Evolutionary conservation across 2,797 vertebrate species (phyloP).

Genomic region (Macropodus opercularis): DNA sequence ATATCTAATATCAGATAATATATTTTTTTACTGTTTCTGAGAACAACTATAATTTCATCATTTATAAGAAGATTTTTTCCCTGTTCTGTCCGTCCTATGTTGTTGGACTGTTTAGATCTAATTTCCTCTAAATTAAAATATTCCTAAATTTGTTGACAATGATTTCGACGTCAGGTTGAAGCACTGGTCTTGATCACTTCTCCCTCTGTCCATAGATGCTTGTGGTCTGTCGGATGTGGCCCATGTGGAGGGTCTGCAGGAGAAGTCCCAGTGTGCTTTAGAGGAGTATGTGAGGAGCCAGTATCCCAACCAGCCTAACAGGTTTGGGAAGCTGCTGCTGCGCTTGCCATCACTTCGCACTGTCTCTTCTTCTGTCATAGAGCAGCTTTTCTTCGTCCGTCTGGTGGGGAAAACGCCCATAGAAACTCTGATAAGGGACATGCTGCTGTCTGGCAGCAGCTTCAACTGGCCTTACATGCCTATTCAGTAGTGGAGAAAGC

Average conservation of each 20-base stretch:
- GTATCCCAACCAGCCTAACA: conserved; percentile 96
- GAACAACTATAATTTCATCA: not conserved
- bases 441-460: conserved; percentile 98
- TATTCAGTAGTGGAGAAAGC: conserved; percentile 86
- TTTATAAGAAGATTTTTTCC: not conserved
- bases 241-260: conserved; percentile 96
- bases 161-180: not conserved
- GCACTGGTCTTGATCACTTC: conserved; percentile 16
- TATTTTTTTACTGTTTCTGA: not conserved
- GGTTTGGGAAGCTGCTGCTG: conserved; percentile 96
- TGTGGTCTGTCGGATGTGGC: conserved; percentile 95
- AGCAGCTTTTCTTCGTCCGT: conserved; percentile 99
- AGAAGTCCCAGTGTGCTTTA: conserved; percentile 97
- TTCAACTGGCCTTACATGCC: conserved; percentile 99
- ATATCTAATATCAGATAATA: conserved; percentile 19
- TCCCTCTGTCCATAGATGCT: conserved; percentile 87
- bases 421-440: conserved; percentile 98
- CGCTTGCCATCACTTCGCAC: conserved; percentile 96
- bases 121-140: not conserved
- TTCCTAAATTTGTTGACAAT: not conserved
- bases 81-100: too few species aligned
- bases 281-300: conserved; percentile 98
- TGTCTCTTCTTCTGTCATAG: conserved; percentile 97
- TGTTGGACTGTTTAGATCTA: not conserved
- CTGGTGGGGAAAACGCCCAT: conserved; percentile 99